phyloP scores from a whole-genome alignment of 2,797 vertebrate genomes.

The Microcaecilia unicolor region DNA sequence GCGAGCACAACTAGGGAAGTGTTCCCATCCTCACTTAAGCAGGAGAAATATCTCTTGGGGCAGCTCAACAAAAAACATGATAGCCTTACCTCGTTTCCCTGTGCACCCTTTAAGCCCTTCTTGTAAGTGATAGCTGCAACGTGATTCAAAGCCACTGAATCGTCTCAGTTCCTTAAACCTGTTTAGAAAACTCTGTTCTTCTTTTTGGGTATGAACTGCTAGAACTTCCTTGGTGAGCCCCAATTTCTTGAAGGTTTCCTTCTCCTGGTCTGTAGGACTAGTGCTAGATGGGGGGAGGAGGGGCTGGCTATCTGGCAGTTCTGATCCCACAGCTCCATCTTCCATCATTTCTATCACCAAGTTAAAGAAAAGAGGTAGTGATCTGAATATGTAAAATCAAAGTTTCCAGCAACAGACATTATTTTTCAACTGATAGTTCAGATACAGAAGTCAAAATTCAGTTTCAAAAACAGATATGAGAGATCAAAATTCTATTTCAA shows the following conservation, averaged over 20 bases:
- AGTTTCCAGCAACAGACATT: too few relatives aligned
- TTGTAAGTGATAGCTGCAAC: slow-evolving; percentile 57
- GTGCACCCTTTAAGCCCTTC: slow-evolving; percentile 42
- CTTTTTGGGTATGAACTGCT: slow-evolving; percentile 86
- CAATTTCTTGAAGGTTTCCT: slow-evolving; percentile 72
- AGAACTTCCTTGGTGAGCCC: slow-evolving; percentile 89
- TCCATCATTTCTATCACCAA: slow-evolving; percentile 74
- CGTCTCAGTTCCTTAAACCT: slow-evolving; percentile 68
- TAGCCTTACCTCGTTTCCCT: too few relatives aligned
- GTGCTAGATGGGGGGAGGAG: slow-evolving; percentile 33
- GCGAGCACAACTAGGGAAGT: too few relatives aligned
- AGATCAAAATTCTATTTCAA: too few relatives aligned
- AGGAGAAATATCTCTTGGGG: too few relatives aligned
- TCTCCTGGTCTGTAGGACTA: slow-evolving; percentile 58
- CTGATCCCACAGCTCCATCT: slow-evolving; percentile 59
- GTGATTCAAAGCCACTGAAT: slow-evolving; percentile 61
- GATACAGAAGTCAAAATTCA: too few relatives aligned
- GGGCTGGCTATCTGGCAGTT: slow-evolving; percentile 54
- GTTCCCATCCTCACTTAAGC: too few relatives aligned
- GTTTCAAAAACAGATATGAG: too few relatives aligned
- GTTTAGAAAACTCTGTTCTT: slow-evolving; percentile 85
- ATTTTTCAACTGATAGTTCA: too few relatives aligned
- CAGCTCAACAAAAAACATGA: too few relatives aligned
- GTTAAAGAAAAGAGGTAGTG: too few relatives aligned
- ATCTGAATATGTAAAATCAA: too few relatives aligned